Evolutionary conservation across 1,140 invertebrate genomes (phyloP), one percentile per base, ranked within the genome.

Genomic region (Heliothis subflexa): DNA sequence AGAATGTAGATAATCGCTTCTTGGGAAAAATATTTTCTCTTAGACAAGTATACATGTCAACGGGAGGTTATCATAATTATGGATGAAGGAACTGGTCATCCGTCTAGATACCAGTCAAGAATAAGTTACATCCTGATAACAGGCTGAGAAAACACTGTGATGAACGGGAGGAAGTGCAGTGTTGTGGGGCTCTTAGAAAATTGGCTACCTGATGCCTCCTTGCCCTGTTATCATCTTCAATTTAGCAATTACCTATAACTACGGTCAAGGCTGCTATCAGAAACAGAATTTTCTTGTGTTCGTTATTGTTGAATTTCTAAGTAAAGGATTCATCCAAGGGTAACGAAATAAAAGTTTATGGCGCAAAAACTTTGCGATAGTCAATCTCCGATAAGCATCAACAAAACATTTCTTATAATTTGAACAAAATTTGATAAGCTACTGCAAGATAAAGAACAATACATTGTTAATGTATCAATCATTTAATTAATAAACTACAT

Each of bases 341-440:
- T 47, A 21, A 49, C 16, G 9, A n/a, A 40, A 25, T 50, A 25
- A 18, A n/a, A 1, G 45, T 64, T 64, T 62, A 62, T 62, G 59
- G 28, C 0, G 18, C 40, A 66, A 47, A 64, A 66, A 21, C n/a
- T 52, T 25, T 10, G 1, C 47, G 66, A 52, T 70, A 70, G 47
- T 70, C 47, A 52, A 52, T 70, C 66, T 70, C 66, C 13, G 47
- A 70, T 70, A 50, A 70, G 66, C 18, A 70, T 70, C 47, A 70
- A 70, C 21, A 70, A 70, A 70, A 52, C 18, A 70, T 52, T 16
- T 50, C 12, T 21, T 47, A 70, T 70, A 70, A 70, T 45, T 21
- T 12, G n/a, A 50, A 50, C 47, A 68, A 68, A 40, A 21, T 28
- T 25, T 11, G 66, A 70, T 70, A 70, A 70, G 66, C 66, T 70